Conservation (phyloP, 2,888 invertebrate species). For the Penaeus monodon region DNA sequence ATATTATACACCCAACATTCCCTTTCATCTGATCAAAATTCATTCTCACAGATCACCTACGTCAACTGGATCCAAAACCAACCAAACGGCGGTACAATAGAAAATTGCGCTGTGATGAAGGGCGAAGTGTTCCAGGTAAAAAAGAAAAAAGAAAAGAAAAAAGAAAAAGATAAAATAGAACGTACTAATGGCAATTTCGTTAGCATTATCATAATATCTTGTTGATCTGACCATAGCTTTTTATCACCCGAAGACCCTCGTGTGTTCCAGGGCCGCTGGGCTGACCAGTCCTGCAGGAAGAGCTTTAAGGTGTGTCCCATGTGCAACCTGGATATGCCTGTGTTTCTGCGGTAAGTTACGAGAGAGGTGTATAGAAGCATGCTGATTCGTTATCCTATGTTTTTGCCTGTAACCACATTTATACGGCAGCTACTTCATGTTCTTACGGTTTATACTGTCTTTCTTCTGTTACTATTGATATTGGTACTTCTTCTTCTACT, state of each 20-base stretch:
- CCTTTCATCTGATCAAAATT: background rate
- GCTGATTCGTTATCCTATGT: too few species aligned
- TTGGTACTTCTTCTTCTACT: background rate
- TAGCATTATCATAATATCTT: too few species aligned
- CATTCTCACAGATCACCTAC: slow-evolving; percentile 31
- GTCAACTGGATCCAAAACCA: slow-evolving; percentile 56
- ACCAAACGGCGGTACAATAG: slow-evolving; percentile 47
- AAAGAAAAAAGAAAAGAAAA: too few species aligned
- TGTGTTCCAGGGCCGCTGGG: slow-evolving; percentile 46
- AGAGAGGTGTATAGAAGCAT: background rate
- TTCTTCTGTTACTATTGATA: too few species aligned
- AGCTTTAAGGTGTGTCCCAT: slow-evolving; percentile 60
- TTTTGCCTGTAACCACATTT: too few species aligned
- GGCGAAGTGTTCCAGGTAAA: slow-evolving; percentile 31
- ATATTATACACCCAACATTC: too few species aligned
- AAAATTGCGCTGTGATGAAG: slow-evolving; percentile 63
- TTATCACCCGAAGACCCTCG: background rate
- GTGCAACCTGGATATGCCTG: slow-evolving; percentile 51
- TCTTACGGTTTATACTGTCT: too few species aligned
- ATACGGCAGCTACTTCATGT: too few species aligned
- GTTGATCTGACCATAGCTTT: background rate
- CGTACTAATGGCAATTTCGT: too few species aligned
- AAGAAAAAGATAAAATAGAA: too few species aligned
- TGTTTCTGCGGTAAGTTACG: slow-evolving; percentile 52
- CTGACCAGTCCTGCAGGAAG: slow-evolving; percentile 55